Evolutionary conservation across 2,888 invertebrate genomes (phyloP).

Genomic region (Thecocarcelia acutangulata): DNA sequence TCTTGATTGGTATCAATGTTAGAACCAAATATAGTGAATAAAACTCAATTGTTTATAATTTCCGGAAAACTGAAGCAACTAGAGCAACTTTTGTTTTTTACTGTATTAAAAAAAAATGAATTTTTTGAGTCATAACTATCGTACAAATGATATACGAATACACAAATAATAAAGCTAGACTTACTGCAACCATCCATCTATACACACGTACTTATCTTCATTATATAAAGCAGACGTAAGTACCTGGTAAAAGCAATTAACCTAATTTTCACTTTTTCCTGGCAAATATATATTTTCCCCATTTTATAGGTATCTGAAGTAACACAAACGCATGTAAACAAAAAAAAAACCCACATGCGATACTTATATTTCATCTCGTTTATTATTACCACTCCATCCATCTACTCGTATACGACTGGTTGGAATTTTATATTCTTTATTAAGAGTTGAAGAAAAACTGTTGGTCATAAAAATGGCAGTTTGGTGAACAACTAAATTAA

Average conservation of each 20-base stretch:
- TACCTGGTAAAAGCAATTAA: conserved; percentile 68
- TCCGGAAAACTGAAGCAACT: too few species aligned
- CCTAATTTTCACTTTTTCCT: conserved; percentile 59
- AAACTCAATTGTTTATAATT: too few species aligned
- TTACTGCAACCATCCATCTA: conserved; percentile 18
- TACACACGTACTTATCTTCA: background rate
- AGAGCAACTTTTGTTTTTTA: background rate
- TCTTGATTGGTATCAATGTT: too few species aligned
- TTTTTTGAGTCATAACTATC: background rate
- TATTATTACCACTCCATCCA: conserved; percentile 37
- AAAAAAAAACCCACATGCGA: background rate
- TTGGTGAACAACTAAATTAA: background rate
- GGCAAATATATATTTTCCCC: conserved; percentile 7
- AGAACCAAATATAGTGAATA: too few species aligned
- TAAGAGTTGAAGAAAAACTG: conserved; percentile 18
- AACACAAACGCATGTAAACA: background rate
- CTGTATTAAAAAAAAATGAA: background rate
- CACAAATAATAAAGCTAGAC: conserved; percentile 40
- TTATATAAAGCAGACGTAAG: conserved; percentile 20
- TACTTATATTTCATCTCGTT: conserved; percentile 45
- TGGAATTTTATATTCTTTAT: conserved; percentile 32
- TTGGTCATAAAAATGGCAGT: conserved; percentile 23
- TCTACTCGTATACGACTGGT: background rate
- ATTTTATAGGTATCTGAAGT: conserved; percentile 7
- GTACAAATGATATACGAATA: conserved; percentile 40